A percentile compares a stretch with the other conserved stretches of the same genome.
phyloP scores from a whole-genome alignment of 2,888 invertebrate genomes.

The Chymomyza fuscimana region DNA sequence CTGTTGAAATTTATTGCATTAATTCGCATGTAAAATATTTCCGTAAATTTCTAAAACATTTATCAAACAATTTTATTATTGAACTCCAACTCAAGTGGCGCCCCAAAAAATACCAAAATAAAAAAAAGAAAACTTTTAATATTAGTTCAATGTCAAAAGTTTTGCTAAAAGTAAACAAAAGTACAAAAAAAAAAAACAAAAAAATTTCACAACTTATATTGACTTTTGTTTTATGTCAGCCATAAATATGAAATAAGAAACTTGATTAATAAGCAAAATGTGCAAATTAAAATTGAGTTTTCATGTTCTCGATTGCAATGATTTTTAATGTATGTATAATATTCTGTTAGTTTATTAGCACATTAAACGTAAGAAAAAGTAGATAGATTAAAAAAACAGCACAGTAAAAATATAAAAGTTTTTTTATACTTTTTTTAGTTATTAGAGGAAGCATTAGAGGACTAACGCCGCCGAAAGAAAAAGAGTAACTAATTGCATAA shows the following conservation, averaged over 20 bases:
- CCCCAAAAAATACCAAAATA: background rate
- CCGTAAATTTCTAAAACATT: conserved; percentile 63
- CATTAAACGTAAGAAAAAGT: too few species aligned
- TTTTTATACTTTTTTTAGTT: too few species aligned
- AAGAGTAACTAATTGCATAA: too few species aligned
- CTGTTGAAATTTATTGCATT: conserved; percentile 64
- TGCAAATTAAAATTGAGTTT: conserved; percentile 57
- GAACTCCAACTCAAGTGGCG: conserved; percentile 43
- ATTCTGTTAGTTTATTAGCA: background rate
- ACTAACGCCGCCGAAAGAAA: too few species aligned
- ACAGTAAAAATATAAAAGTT: too few species aligned
- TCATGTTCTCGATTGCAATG: conserved; percentile 19
- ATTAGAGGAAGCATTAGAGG: too few species aligned
- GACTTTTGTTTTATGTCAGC: conserved; percentile 44
- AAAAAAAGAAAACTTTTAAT: conserved; percentile 12
- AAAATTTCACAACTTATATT: conserved; percentile 38
- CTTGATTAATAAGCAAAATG: conserved; percentile 1
- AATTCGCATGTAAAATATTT: conserved; percentile 73
- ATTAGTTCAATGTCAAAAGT: conserved; percentile 47
- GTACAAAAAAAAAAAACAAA: background rate
- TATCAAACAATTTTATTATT: conserved; percentile 72
- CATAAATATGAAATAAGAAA: conserved; percentile 46
- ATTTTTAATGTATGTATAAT: background rate
- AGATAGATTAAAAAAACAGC: too few species aligned
- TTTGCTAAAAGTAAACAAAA: conserved; percentile 58